Percentiles rank a stretch among this genome's conserved stretches.
Conservation (phyloP, 2,888 invertebrate genomes). For the Cyrtodaria siliqua region DNA sequence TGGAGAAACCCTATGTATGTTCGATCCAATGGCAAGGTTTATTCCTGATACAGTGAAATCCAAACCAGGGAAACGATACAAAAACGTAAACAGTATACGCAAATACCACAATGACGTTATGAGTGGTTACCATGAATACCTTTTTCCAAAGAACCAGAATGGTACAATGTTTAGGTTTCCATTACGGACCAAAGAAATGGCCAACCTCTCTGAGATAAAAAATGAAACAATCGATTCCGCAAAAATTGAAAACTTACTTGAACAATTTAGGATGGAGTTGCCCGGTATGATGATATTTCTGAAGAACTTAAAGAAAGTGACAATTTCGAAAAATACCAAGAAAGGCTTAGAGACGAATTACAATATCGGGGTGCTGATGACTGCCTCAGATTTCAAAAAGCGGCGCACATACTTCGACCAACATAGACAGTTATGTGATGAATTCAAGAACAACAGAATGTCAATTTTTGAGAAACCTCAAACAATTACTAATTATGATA, state of each 20-base stretch:
- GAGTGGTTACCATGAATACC: constrained; percentile 50
- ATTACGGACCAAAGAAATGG: constrained; percentile 62
- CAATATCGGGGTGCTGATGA: constrained; percentile 27
- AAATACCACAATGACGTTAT: constrained; percentile 43
- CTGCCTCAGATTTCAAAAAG: constrained; percentile 10
- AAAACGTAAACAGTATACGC: constrained; percentile 38
- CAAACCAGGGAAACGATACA: constrained; percentile 66
- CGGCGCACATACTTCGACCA: constrained; percentile 21
- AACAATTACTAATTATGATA: not conserved
- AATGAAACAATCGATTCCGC: constrained; percentile 26
- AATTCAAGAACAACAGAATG: constrained; percentile 6
- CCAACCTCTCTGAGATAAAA: constrained; percentile 70
- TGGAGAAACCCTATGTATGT: constrained; percentile 65
- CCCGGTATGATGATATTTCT: constrained; percentile 50
- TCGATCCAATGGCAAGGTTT: constrained; percentile 75
- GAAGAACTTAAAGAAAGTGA: constrained; percentile 17
- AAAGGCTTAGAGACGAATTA: constrained; percentile 42
- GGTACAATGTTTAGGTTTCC: constrained; percentile 62
- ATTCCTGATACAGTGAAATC: constrained; percentile 47
- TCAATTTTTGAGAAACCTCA: constrained; percentile 7
- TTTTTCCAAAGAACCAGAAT: constrained; percentile 18
- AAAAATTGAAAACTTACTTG: constrained; percentile 16
- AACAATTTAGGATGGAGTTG: constrained; percentile 32
- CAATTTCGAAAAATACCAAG: constrained; percentile 36
- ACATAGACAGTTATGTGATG: constrained; percentile 1